phyloP scores from a whole-genome alignment of 2,797 vertebrate species.

The Eulemur rubriventer region DNA sequence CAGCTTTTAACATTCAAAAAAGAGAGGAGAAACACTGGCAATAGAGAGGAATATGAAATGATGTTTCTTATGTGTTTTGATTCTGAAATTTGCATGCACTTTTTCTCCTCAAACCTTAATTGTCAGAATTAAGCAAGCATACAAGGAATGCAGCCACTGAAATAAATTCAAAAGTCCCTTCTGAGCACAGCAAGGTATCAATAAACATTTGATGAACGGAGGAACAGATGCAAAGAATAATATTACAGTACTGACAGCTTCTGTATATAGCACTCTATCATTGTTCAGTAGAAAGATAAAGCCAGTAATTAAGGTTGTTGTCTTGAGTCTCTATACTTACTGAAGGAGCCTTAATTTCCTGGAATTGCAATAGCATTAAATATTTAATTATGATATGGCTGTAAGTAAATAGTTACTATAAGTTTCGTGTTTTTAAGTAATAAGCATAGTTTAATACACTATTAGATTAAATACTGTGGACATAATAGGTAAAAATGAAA shows the following conservation, averaged over 20 bases:
- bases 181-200: neutral
- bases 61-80: neutral
- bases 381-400: neutral
- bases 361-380: neutral
- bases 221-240: neutral
- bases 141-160: neutral
- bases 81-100: neutral
- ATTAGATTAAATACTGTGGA: neutral
- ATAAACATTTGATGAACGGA: neutral
- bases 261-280: neutral
- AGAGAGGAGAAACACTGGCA: neutral
- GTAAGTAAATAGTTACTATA: neutral
- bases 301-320: neutral
- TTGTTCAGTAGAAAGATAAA: constrained; percentile 31
- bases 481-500: neutral
- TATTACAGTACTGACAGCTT: neutral
- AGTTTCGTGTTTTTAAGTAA: neutral
- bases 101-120: neutral
- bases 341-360: neutral
- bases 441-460: neutral
- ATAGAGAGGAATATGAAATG: neutral
- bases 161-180: neutral
- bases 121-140: neutral
- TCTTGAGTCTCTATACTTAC: neutral
- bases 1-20: neutral